These are phyloP conservation scores for Paradoxurus hermaphroditus DNA, from an alignment of 2,113 vertebrate genomes.

Conservation along the genomic window DNA sequence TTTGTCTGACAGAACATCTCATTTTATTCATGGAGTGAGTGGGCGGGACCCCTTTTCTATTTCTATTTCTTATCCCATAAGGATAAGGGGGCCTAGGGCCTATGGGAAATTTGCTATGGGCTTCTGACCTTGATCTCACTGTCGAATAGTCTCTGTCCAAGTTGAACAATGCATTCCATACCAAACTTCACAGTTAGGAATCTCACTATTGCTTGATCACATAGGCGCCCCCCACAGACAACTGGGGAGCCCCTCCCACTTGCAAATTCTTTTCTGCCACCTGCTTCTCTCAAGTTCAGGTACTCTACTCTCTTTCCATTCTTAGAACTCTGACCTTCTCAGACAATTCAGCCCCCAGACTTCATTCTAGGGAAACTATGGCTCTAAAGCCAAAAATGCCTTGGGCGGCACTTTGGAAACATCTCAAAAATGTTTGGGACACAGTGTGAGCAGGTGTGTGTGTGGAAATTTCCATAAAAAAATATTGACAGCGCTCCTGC, in stretches of 20 bases:
- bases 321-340: background rate
- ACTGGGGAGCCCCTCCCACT: background rate
- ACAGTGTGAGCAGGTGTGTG: background rate
- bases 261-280: background rate
- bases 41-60: background rate
- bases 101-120: background rate
- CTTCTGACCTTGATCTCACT: background rate
- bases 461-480: background rate
- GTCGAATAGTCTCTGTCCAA: background rate
- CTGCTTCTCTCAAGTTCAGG: background rate
- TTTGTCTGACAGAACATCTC: background rate
- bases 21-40: background rate
- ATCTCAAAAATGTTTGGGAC: background rate
- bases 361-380: background rate
- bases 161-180: background rate
- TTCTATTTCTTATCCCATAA: too few relatives aligned
- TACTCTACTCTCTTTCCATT: background rate
- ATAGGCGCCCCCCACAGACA: too few relatives aligned
- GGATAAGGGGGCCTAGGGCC: background rate
- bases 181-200: background rate
- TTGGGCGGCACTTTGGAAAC: background rate
- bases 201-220: fast-evolving
- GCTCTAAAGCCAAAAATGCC: background rate
- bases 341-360: background rate
- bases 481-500: background rate